Percentiles rank a stretch among this genome's conserved stretches.
Conservation (phyloP, 2,113 vertebrate species). For the Arvicanthis niloticus region DNA sequence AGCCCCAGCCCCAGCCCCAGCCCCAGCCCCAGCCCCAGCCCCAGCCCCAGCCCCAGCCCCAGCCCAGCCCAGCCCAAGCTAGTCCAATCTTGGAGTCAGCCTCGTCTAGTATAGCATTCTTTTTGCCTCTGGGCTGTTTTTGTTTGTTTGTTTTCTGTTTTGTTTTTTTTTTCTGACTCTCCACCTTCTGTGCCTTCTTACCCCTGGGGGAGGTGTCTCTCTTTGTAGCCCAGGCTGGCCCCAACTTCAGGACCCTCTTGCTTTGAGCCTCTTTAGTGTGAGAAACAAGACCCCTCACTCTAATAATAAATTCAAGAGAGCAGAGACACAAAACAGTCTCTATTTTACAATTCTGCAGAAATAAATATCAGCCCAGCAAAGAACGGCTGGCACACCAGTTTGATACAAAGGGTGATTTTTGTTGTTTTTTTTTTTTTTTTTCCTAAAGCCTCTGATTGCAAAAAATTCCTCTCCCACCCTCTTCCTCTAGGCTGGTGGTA, state of each 20-base stretch:
- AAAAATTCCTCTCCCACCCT: too few relatives aligned
- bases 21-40: background rate
- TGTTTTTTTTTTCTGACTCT: background rate
- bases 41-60: too few relatives aligned
- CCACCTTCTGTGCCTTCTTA: too few relatives aligned
- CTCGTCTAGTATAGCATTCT: fast-evolving
- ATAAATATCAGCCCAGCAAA: background rate
- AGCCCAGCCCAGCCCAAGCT: fast-evolving
- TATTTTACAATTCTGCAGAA: background rate
- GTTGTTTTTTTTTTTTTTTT: background rate
- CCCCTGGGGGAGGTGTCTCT: background rate
- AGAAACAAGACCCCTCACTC: background rate
- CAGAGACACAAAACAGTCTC: background rate
- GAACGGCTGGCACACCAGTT: too few relatives aligned
- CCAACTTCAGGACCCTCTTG: background rate
- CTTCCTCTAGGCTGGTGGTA: background rate
- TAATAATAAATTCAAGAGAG: background rate
- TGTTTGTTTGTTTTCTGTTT: too few relatives aligned
- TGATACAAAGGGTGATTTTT: background rate
- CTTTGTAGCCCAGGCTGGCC: background rate
- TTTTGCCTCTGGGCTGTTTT: fast-evolving
- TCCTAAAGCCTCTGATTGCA: background rate
- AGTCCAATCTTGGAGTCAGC: background rate
- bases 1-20: background rate
- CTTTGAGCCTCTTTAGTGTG: background rate